A percentile compares a stretch with the other conserved stretches of the same genome.
Evolutionary conservation across 2,797 vertebrate species (phyloP).

Genomic region (Urosaurus nigricauda): DNA sequence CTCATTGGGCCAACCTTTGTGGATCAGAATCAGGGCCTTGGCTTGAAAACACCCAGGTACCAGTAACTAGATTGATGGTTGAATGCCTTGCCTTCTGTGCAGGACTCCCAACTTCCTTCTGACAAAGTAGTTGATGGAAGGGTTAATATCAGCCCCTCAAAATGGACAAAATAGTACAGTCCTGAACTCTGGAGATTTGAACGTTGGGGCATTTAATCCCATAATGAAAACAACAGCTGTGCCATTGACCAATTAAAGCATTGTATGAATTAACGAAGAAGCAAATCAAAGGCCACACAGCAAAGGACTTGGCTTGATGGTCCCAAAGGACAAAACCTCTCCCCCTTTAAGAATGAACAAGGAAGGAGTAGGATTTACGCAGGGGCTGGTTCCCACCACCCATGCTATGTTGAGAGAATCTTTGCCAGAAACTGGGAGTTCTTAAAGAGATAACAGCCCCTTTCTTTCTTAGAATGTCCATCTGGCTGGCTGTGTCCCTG

Average conservation of each 20-base stretch:
- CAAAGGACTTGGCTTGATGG: constrained; percentile 20
- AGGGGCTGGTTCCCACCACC: background rate
- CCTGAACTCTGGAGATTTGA: constrained; percentile 18
- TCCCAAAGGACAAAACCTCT: background rate
- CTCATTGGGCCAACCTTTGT: background rate
- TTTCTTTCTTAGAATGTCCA: background rate
- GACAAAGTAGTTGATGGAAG: constrained; percentile 15
- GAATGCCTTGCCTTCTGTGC: background rate
- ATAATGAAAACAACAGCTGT: constrained; percentile 27
- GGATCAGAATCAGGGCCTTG: background rate
- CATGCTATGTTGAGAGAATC: background rate
- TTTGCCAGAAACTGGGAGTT: background rate
- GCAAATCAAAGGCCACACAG: constrained; percentile 10
- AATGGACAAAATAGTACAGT: constrained; percentile 19
- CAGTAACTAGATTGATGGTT: background rate
- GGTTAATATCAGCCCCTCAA: constrained; percentile 3
- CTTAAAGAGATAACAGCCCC: background rate
- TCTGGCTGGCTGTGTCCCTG: too few species aligned
- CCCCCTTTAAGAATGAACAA: background rate
- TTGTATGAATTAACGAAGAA: constrained; percentile 26
- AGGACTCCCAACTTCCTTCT: constrained; percentile 5
- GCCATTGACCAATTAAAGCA: constrained; percentile 30
- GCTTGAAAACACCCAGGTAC: background rate
- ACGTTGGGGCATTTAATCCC: constrained; percentile 25
- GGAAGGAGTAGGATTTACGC: background rate